Evolutionary conservation across 2,797 vertebrate genomes (phyloP).

Genomic region (Paguma larvata): DNA sequence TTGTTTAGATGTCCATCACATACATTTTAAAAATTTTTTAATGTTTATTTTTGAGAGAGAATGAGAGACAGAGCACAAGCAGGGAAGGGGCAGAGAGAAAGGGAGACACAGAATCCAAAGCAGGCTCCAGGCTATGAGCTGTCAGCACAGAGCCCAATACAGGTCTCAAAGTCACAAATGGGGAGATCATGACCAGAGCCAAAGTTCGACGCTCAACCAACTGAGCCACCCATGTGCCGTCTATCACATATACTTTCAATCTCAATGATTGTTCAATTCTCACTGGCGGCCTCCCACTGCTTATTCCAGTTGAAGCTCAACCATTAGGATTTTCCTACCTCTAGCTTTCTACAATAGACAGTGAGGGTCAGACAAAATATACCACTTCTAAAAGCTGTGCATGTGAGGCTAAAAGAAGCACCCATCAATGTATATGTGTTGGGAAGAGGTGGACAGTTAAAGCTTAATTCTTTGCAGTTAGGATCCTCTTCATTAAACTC

Average conservation of each 20-base stretch:
- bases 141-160: background rate
- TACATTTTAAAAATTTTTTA: too few species aligned
- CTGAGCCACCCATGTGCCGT: background rate
- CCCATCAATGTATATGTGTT: fast-evolving
- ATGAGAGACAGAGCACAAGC: background rate
- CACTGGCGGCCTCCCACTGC: background rate
- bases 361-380: background rate
- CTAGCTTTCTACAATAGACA: background rate
- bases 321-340: background rate
- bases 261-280: background rate
- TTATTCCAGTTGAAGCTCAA: background rate
- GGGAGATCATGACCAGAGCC: background rate
- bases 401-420: background rate
- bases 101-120: too few species aligned
- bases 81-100: background rate
- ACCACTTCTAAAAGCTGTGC: background rate
- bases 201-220: background rate
- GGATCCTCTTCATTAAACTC: background rate
- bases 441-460: fast-evolving
- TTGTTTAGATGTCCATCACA: background rate
- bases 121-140: background rate
- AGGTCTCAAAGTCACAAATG: background rate
- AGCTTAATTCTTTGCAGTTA: background rate
- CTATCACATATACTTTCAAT: background rate
- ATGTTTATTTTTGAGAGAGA: background rate